These are phyloP conservation scores for Agriopis marginaria DNA, from an alignment of 2,888 invertebrate species.

Conservation along the genomic window DNA sequence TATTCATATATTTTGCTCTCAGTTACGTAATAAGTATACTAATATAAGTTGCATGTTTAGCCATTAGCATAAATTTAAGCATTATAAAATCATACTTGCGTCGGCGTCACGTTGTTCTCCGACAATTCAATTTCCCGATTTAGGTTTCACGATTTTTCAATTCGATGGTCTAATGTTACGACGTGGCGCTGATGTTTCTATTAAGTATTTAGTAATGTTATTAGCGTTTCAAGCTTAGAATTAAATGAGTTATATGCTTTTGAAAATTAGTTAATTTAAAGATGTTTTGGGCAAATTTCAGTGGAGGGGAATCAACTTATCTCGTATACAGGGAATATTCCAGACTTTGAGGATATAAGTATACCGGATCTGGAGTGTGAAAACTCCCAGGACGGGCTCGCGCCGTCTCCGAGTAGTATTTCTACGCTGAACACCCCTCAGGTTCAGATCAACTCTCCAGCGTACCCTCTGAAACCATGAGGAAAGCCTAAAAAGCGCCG, in stretches of 20 bases:
- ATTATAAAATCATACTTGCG: background rate
- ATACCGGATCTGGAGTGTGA: constrained; percentile 76
- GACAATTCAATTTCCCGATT: background rate
- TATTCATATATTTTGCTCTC: constrained; percentile 19
- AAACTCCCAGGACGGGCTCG: constrained; percentile 64
- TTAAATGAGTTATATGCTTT: constrained; percentile 8
- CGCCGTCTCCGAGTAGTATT: constrained; percentile 59
- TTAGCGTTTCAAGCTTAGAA: constrained; percentile 9
- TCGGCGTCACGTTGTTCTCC: constrained; percentile 2
- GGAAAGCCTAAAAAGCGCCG: constrained; percentile 45
- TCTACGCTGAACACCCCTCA: constrained; percentile 78
- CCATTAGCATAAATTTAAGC: background rate
- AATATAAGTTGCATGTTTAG: constrained; percentile 12
- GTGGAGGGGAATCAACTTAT: constrained; percentile 85
- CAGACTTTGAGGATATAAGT: constrained; percentile 83
- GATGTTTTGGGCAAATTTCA: constrained; percentile 66
- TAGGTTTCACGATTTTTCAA: background rate
- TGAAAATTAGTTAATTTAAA: constrained; percentile 39
- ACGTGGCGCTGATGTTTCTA: background rate
- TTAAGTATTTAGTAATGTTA: background rate
- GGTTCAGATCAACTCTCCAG: constrained; percentile 67
- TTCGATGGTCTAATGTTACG: background rate
- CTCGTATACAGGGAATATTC: constrained; percentile 85
- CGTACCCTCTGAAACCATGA: constrained; percentile 68
- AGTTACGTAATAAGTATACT: constrained; percentile 8